Evolutionary conservation across 92 coral and sea anemone genomes (phyloP), one percentile per base, ranked within the genome.

Genomic region (Meandrina meandrites): DNA sequence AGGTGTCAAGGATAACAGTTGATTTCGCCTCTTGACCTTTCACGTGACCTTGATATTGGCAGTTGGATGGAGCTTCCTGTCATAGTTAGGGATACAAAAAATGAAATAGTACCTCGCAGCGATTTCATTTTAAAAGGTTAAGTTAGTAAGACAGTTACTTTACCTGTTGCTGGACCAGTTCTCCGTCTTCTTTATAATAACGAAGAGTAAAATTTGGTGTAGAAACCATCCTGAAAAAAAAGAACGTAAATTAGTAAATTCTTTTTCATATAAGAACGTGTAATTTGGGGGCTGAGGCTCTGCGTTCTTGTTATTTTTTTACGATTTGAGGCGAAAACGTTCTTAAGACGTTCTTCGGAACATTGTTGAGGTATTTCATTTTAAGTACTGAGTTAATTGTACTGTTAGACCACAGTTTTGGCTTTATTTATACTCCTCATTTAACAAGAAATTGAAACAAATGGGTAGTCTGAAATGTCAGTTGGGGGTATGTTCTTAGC

Each of bases 1-100:
- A 93, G 9, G 92, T 87, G 58, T 86, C 93, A 60, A 93, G 88
- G 27, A 93, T 73, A 19, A 93, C 93, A 10, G 75, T 66, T 9
- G 95, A 93, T 58, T 79, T 84, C n/a, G 74, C 76, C 79, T 82
- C 87, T 18, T 79, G 89, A 8, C 95, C 95, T 70, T 45, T 76
- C 45, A 93, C 87, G 56, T 90, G 85, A 70, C 95, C 95, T 71
- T 88, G 95, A 35, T 93, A 93, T 27, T 90, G 93, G n/a, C 95
- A 93, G 79, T 78, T 69, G 5, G 89, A 19, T 36, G 89, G n/a
- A 40, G 85, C 70, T 42, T 79, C 89, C 89, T 86, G 79, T 58
- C 16, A 60, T 42, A n/a, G 71, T 57, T 13, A 76, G 27, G 28
- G 56, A 11, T 27, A 4, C 9, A 3, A 22, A 5, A 1, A 22